Base-by-base conservation (phyloP, 2,888 invertebrate species). In the Drosophila buzzatii region DNA sequence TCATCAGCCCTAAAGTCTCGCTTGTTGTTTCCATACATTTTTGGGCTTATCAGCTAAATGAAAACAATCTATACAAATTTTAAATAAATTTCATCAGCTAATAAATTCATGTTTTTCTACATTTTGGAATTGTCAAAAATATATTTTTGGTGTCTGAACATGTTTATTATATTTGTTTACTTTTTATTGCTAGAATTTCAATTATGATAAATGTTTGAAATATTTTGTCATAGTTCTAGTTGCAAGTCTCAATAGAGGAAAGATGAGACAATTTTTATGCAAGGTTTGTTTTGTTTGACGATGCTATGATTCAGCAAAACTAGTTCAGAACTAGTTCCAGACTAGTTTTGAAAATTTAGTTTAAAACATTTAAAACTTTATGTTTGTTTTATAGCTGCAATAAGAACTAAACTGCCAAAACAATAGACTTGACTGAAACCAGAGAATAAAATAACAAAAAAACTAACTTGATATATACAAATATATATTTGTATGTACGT, bases 391-490 rank as follows among this genome's bases (percentile, higher is more conserved):
- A 51, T 51, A 31, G 51, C 51, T 23, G 57, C 44, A 23, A n/a
- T 44, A 14, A 35, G 35, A 57, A 7, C 51, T 18, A 33, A 33
- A 33, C 33, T 33, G 33, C 51, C 18, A 18, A 33, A 51, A 2
- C 33, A 18, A 33, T 33, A 51, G 33, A 51, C 51, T 33, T 14
- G 33, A 18, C 18, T 14, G 10, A 12, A 18, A 12, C 6, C n/a
- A 49, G 18, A 12, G 27, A 41, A 42, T 41, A 7, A 31, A 41
- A 33, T 41, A 18, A n/a, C 52, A 60, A 78, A 23, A 47, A 14
- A n/a, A 16, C 66, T 67, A 60, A 60, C 49, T 51, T 59, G 23
- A 20, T 27, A 39, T 47, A 60, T 33, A 52, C n/a, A 3, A 14
- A 20, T 35, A 37, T 44, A 18, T n/a, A 49, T 37, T 4, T 55